These are phyloP conservation scores for Podiceps cristatus DNA, from an alignment of 2,113 vertebrate species.

Conservation along the genomic window DNA sequence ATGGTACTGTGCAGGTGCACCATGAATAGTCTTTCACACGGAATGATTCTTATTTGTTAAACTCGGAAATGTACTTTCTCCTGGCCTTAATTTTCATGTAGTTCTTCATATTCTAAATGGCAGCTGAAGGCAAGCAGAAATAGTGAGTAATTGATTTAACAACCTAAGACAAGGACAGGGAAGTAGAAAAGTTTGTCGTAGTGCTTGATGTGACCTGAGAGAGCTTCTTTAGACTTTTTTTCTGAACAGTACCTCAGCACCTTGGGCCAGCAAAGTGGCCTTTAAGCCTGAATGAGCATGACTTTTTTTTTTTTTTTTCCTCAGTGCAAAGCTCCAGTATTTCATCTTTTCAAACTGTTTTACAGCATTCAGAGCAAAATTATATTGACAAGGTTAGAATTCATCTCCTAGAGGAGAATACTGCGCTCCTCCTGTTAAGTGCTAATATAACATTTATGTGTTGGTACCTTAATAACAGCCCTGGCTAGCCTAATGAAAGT, in stretches of 20 bases:
- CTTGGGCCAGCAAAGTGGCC: constrained; percentile 87
- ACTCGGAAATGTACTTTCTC: constrained; percentile 61
- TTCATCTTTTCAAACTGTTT: constrained; percentile 83
- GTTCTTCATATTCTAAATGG: constrained; percentile 69
- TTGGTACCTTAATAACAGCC: constrained; percentile 82
- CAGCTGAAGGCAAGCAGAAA: constrained; percentile 72
- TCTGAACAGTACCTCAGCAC: constrained; percentile 76
- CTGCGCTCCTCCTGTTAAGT: constrained; percentile 84
- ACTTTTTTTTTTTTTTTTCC: constrained; percentile 52
- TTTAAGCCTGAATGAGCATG: constrained; percentile 90
- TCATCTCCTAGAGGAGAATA: constrained; percentile 86
- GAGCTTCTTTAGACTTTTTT: constrained; percentile 74
- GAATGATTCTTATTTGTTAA: constrained; percentile 65
- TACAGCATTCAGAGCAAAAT: constrained; percentile 82
- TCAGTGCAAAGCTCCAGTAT: constrained; percentile 74
- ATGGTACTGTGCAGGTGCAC: neutral
- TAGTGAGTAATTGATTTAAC: constrained; percentile 82
- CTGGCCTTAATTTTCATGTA: constrained; percentile 66
- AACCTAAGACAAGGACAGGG: constrained; percentile 79
- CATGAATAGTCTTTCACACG: constrained; percentile 39
- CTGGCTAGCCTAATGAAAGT: constrained; percentile 83
- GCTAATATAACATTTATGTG: constrained; percentile 95
- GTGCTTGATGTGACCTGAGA: constrained; percentile 81
- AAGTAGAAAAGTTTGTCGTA: constrained; percentile 76
- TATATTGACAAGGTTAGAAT: constrained; percentile 92